Conservation (phyloP, 1,140 invertebrate genomes). For the Halesus radiatus region DNA sequence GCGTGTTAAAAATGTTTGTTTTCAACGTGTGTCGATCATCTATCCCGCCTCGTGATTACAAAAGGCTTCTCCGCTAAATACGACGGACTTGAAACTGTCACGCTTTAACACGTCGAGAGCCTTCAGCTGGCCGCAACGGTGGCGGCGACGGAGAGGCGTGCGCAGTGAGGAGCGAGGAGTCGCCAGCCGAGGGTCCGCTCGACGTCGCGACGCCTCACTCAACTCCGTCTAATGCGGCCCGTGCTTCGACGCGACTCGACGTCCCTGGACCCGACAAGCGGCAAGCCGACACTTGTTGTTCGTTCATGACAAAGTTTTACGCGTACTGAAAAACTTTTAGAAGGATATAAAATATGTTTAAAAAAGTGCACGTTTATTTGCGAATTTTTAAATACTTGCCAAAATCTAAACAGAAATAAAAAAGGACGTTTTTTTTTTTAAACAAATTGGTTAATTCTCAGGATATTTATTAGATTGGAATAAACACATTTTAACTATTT, state of each 20-base stretch:
- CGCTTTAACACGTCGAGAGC: neutral
- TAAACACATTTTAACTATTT: too few species aligned
- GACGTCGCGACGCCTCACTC: neutral
- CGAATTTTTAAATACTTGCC: too few species aligned
- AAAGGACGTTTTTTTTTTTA: too few species aligned
- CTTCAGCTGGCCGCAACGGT: neutral
- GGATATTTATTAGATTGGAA: too few species aligned
- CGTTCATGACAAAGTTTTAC: neutral
- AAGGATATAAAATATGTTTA: neutral
- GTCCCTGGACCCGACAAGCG: neutral
- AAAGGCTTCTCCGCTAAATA: neutral
- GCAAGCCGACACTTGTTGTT: neutral
- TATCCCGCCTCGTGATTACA: neutral
- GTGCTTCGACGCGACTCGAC: constrained; percentile 7
- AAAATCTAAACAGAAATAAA: too few species aligned
- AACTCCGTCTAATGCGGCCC: neutral
- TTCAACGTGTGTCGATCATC: neutral
- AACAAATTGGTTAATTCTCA: too few species aligned
- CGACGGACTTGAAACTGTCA: neutral
- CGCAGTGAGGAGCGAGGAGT: neutral
- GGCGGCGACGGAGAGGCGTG: neutral
- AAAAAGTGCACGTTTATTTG: too few species aligned
- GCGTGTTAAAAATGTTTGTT: neutral
- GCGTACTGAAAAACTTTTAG: neutral
- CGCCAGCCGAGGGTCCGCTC: neutral